Evolutionary conservation across 2,797 vertebrate genomes (phyloP).

Genomic region (Columba guinea): DNA sequence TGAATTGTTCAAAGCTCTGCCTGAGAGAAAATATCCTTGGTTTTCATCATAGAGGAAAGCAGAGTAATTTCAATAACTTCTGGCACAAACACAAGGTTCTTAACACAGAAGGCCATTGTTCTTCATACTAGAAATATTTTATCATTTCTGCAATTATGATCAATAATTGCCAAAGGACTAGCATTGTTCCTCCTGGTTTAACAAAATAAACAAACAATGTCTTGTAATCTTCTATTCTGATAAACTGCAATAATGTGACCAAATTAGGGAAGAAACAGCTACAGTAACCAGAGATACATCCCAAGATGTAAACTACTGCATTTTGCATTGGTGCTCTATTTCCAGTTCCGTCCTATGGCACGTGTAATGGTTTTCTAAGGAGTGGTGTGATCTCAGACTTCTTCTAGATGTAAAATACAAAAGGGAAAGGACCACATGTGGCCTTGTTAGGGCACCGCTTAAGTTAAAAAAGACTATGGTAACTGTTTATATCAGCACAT

Average conservation of each 20-base stretch:
- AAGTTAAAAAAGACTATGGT: neutral
- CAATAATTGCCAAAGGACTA: neutral
- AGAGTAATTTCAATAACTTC: neutral
- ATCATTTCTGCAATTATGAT: conserved; percentile 2
- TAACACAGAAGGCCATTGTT: neutral
- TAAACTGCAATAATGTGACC: neutral
- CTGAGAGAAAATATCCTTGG: neutral
- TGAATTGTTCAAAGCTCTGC: neutral
- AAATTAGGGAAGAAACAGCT: neutral
- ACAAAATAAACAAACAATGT: neutral
- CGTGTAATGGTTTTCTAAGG: neutral
- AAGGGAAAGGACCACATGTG: neutral
- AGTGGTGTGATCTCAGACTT: neutral
- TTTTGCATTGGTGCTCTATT: neutral
- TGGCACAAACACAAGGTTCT: neutral
- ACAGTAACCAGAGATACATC: neutral
- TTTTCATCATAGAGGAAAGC: neutral
- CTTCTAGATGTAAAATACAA: neutral
- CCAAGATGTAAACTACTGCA: neutral
- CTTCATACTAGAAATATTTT: conserved; percentile 6
- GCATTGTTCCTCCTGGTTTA: neutral
- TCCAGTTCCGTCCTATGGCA: neutral
- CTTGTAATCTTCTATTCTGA: neutral
- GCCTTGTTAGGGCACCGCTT: neutral
- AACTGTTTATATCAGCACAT: neutral